These are phyloP conservation scores for Callosobruchus maculatus DNA, from an alignment of 2,888 invertebrate species.

Conservation along the genomic window DNA sequence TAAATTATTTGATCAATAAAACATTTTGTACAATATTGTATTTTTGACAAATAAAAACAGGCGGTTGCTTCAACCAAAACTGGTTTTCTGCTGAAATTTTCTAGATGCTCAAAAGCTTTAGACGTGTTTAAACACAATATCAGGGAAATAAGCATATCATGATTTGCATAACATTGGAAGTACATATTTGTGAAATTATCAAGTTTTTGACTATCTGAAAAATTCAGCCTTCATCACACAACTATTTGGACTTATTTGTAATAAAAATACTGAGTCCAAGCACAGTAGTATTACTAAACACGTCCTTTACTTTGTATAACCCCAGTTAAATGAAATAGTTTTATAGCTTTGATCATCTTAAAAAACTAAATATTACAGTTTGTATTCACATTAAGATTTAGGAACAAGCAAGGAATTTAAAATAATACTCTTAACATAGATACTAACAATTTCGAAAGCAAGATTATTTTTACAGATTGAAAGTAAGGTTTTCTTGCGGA, in stretches of 20 bases:
- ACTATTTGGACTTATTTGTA: neutral
- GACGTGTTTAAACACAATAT: neutral
- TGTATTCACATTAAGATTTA: too few species aligned
- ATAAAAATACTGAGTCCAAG: neutral
- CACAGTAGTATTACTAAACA: neutral
- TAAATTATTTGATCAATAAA: neutral
- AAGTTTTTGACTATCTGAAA: neutral
- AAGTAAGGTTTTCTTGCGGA: too few species aligned
- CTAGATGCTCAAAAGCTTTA: neutral
- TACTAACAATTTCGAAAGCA: too few species aligned
- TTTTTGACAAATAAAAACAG: neutral
- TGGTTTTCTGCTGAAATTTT: neutral
- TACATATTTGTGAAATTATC: neutral
- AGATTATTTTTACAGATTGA: too few species aligned
- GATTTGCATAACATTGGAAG: neutral
- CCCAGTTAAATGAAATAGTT: neutral
- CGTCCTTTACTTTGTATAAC: neutral
- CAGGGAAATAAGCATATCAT: neutral
- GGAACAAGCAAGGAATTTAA: too few species aligned
- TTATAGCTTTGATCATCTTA: too few species aligned
- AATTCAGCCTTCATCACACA: neutral
- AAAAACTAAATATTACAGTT: too few species aligned
- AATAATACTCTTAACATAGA: too few species aligned
- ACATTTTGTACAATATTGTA: neutral
- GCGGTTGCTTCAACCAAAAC: neutral